These are phyloP conservation scores for Neolamprologus toae DNA, from an alignment of 2,113 vertebrate species.

Conservation along the genomic window DNA sequence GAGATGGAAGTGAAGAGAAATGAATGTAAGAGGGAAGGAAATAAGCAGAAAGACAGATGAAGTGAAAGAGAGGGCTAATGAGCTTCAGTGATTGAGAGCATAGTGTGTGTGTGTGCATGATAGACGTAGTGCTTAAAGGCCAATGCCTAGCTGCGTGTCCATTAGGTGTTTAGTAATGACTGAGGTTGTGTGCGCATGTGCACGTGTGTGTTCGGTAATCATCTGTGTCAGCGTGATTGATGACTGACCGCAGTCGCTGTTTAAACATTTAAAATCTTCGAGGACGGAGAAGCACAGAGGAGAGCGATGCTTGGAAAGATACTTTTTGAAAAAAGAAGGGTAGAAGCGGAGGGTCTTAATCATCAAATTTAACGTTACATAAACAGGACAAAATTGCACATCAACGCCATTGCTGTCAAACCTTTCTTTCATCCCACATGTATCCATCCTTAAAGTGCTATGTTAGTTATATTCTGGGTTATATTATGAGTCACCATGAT, in stretches of 20 bases:
- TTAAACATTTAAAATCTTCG: constrained; percentile 59
- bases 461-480: not conserved
- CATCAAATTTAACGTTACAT: not conserved
- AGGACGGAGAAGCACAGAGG: not conserved
- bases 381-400: not conserved
- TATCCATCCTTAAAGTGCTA: not conserved
- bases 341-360: not conserved
- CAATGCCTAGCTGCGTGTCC: constrained; percentile 31
- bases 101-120: constrained; percentile 3
- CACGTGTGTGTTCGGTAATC: constrained; percentile 27
- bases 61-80: constrained; percentile 40
- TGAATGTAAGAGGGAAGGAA: not conserved
- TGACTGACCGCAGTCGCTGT: constrained; percentile 32
- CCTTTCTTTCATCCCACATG: not conserved
- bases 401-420: not conserved
- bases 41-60: constrained; percentile 22
- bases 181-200: not conserved
- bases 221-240: constrained; percentile 50
- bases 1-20: not conserved
- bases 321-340: not conserved
- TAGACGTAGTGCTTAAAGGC: constrained; percentile 45
- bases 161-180: constrained; percentile 50
- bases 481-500: not conserved
- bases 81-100: constrained; percentile 42
- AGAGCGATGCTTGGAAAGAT: not conserved